Evolutionary conservation across 1,140 invertebrate species (phyloP).

Genomic region (Neuroterus valhalla): DNA sequence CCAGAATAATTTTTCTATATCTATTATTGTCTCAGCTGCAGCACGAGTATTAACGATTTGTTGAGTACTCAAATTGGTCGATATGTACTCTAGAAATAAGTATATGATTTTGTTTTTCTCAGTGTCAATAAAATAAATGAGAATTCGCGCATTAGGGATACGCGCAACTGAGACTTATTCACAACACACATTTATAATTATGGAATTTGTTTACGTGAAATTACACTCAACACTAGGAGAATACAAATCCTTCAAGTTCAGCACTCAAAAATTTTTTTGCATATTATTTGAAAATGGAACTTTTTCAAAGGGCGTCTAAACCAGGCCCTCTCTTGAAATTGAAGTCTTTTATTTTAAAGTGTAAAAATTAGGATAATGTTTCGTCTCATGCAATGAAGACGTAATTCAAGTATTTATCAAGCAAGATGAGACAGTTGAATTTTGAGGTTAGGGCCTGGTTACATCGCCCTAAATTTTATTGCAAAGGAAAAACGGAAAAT

Average conservation of each 20-base stretch:
- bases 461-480: too few species aligned
- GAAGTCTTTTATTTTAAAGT: too few species aligned
- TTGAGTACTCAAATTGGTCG: slow-evolving; percentile 20
- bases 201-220: slow-evolving; percentile 15
- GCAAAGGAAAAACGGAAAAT: too few species aligned
- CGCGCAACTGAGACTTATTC: slow-evolving; percentile 34
- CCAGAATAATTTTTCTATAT: slow-evolving; percentile 41
- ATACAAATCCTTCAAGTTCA: not conserved
- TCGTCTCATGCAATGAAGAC: too few species aligned
- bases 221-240: not conserved
- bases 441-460: too few species aligned
- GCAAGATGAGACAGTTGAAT: too few species aligned
- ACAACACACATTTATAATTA: slow-evolving; percentile 27
- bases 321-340: too few species aligned
- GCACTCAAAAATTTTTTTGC: too few species aligned
- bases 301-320: too few species aligned
- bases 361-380: too few species aligned
- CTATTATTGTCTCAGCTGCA: slow-evolving; percentile 63
- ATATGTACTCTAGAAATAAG: slow-evolving; percentile 29
- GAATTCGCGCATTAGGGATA: slow-evolving; percentile 3
- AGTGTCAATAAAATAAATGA: slow-evolving; percentile 22
- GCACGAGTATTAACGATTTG: slow-evolving; percentile 39
- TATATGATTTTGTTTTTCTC: slow-evolving; percentile 5
- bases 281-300: too few species aligned
- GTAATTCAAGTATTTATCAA: too few species aligned